phyloP scores from a whole-genome alignment of 2,113 vertebrate genomes.

The Rhineura floridana region DNA sequence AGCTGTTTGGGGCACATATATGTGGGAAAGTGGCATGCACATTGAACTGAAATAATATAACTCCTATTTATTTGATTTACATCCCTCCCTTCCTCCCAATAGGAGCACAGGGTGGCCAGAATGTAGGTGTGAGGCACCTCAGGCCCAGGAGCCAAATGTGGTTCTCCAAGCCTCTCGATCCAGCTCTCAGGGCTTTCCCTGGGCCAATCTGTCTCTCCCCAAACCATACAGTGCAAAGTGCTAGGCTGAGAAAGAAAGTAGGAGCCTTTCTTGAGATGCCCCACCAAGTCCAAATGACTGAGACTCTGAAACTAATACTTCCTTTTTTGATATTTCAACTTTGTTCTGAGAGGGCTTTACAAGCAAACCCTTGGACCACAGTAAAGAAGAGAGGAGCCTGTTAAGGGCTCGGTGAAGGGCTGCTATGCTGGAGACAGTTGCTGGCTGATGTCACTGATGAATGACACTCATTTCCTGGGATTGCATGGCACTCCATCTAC shows the following conservation, averaged over 20 bases:
- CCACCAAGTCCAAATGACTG: neutral
- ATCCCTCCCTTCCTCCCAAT: too few species aligned
- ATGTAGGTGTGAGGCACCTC: too few species aligned
- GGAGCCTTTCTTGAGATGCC: neutral
- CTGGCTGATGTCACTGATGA: constrained; percentile 15
- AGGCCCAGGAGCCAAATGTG: too few species aligned
- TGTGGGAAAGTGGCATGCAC: too few species aligned
- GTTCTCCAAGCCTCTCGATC: too few species aligned
- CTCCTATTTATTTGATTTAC: too few species aligned
- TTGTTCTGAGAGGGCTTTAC: neutral
- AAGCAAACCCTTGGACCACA: neutral
- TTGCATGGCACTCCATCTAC: constrained; percentile 4
- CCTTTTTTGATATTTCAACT: neutral
- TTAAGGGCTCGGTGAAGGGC: neutral
- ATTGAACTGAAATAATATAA: too few species aligned
- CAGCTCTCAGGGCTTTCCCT: too few species aligned
- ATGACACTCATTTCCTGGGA: constrained; percentile 7
- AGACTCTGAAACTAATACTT: neutral
- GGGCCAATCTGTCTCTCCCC: too few species aligned
- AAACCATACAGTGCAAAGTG: neutral
- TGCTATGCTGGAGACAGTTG: neutral
- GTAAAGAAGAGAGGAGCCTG: neutral
- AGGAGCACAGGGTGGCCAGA: too few species aligned
- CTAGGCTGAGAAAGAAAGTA: neutral
- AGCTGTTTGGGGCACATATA: too few species aligned